These are phyloP conservation scores for Cariama cristata DNA, from an alignment of 2,113 vertebrate genomes.

Conservation along the genomic window DNA sequence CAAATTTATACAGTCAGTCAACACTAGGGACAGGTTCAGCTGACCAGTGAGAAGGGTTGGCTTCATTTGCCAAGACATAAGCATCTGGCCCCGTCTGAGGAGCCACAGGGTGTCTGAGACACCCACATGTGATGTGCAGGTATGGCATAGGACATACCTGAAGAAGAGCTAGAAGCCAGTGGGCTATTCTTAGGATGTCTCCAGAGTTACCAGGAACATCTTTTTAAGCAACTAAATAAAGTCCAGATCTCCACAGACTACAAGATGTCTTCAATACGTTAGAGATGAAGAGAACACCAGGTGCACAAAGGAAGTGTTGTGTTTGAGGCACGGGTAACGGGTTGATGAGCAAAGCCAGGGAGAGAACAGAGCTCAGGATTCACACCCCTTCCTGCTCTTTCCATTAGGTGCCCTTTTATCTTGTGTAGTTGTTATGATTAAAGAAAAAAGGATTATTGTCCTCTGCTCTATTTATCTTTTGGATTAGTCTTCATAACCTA, in stretches of 20 bases:
- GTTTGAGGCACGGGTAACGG: rapidly evolving
- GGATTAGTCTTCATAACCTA: neutral
- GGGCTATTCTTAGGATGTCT: neutral
- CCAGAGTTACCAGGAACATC: neutral
- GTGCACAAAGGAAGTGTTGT: neutral
- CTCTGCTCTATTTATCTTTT: neutral
- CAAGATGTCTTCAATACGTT: rapidly evolving
- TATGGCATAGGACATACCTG: neutral
- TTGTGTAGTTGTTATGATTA: rapidly evolving
- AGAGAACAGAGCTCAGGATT: neutral
- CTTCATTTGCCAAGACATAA: neutral
- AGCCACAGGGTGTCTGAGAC: neutral
- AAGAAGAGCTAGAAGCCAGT: neutral
- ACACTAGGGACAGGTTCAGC: neutral
- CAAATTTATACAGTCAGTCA: neutral
- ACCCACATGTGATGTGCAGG: neutral
- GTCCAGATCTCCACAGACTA: neutral
- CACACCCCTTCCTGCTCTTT: neutral
- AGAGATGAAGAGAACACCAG: neutral
- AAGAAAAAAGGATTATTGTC: neutral
- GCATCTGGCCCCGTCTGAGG: neutral
- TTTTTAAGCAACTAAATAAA: neutral
- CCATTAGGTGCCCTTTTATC: rapidly evolving
- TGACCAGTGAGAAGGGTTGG: neutral
- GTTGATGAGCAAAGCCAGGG: neutral